Evolutionary conservation across 2,888 invertebrate species (phyloP).

Genomic region (Cordylochernes scorpioides): DNA sequence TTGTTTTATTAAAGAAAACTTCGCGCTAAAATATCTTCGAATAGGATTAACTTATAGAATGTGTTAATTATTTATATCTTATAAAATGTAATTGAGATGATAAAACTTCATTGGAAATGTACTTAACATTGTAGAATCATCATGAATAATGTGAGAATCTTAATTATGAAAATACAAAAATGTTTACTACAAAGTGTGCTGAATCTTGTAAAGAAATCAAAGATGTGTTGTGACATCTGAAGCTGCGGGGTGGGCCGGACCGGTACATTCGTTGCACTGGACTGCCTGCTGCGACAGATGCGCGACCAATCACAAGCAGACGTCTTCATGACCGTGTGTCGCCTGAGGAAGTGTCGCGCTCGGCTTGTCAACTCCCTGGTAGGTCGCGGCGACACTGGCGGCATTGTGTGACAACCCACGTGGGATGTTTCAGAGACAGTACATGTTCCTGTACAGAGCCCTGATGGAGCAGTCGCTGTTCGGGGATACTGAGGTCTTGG

Average conservation of each 20-base stretch:
- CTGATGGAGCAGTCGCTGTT: slow-evolving; percentile 69
- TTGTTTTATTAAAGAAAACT: no score
- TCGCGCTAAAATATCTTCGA: no score
- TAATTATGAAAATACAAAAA: no score
- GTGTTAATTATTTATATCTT: no score
- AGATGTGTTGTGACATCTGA: no score
- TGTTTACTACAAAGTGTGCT: no score
- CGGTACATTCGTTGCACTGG: slow-evolving; percentile 72
- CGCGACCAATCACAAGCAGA: slow-evolving; percentile 42
- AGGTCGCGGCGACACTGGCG: not conserved
- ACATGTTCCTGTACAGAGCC: slow-evolving; percentile 79
- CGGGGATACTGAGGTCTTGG: slow-evolving; percentile 64
- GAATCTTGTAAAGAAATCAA: no score
- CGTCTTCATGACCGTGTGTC: slow-evolving; percentile 70
- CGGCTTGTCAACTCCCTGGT: slow-evolving; percentile 64
- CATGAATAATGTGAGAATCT: no score
- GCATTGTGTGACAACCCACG: not conserved
- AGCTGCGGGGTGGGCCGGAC: slow-evolving; percentile 82
- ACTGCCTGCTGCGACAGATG: slow-evolving; percentile 43
- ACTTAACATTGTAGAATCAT: no score
- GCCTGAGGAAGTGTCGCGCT: slow-evolving; percentile 64
- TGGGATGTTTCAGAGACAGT: slow-evolving; percentile 46
- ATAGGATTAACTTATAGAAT: no score
- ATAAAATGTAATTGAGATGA: no score
- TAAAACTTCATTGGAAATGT: no score